A percentile compares a stretch with the other conserved stretches of the same genome.
phyloP scores from a whole-genome alignment of 2,797 vertebrate species.

The Salarias fasciatus region DNA sequence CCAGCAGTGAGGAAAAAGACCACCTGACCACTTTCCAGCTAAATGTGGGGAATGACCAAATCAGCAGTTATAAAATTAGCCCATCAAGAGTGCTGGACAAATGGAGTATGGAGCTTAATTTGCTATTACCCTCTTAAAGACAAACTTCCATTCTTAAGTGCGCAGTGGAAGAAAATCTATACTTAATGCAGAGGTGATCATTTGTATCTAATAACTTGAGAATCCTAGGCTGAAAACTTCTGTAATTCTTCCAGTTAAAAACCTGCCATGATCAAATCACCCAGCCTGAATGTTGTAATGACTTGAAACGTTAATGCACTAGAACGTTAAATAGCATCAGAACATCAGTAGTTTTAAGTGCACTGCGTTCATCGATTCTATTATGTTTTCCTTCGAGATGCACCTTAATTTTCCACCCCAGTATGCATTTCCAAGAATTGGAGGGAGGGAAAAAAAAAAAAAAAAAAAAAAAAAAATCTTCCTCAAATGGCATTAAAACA shows the following conservation, averaged over 20 bases:
- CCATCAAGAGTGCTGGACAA: conserved; percentile 88
- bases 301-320: conserved; percentile 89
- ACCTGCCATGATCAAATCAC: conserved; percentile 89
- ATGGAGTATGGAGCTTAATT: conserved; percentile 91
- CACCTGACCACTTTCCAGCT: conserved; percentile 86
- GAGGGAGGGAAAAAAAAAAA: conserved; percentile 48
- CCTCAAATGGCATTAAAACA: conserved; percentile 84
- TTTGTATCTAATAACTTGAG: conserved; percentile 90
- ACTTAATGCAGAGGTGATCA: conserved; percentile 90
- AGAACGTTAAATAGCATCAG: conserved; percentile 89
- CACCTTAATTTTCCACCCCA: conserved; percentile 86
- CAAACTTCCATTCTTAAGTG: conserved; percentile 90
- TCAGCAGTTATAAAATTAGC: conserved; percentile 91
- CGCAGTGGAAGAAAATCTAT: conserved; percentile 87
- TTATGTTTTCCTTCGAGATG: conserved; percentile 87
- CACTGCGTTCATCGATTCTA: conserved; percentile 87
- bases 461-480: conserved; percentile 53
- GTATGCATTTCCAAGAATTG: conserved; percentile 83
- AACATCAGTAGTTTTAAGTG: conserved; percentile 89
- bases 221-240: conserved; percentile 88
- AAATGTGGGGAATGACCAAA: conserved; percentile 87
- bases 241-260: conserved; percentile 89
- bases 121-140: conserved; percentile 90
- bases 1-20: conserved; percentile 74
- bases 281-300: conserved; percentile 85